Evolutionary conservation across 2,113 vertebrate species (phyloP).

Genomic region (Patagioenas fasciata): DNA sequence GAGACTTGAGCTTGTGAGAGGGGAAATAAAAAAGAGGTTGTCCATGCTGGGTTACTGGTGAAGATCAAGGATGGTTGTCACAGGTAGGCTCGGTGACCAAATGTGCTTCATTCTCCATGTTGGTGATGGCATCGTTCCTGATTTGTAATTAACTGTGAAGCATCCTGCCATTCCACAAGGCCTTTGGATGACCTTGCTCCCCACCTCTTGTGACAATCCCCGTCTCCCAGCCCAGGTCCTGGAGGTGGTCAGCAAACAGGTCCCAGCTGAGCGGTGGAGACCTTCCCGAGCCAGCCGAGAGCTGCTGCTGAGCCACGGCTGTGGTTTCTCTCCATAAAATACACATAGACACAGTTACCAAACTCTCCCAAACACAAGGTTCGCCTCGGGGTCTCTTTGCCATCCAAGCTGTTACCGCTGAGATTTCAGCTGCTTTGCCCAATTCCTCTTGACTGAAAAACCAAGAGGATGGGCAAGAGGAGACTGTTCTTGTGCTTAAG

Average conservation of each 20-base stretch:
- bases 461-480: rapidly evolving
- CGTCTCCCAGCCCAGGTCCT: neutral
- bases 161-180: neutral
- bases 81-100: neutral
- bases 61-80: neutral
- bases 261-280: neutral
- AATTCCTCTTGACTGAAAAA: neutral
- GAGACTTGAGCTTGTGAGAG: neutral
- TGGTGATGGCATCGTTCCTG: neutral
- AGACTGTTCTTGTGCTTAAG: neutral
- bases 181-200: neutral
- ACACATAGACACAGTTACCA: rapidly evolving
- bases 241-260: neutral
- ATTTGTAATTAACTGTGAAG: neutral
- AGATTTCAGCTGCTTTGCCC: neutral
- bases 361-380: too few relatives aligned
- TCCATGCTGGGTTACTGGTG: neutral
- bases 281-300: neutral
- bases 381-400: neutral
- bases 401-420: neutral
- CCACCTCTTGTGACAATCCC: rapidly evolving
- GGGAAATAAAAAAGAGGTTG: neutral
- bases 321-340: neutral
- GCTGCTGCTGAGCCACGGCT: neutral
- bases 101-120: neutral